phyloP scores from a whole-genome alignment of 2,797 vertebrate genomes.

The Anisognathus igniventris region DNA sequence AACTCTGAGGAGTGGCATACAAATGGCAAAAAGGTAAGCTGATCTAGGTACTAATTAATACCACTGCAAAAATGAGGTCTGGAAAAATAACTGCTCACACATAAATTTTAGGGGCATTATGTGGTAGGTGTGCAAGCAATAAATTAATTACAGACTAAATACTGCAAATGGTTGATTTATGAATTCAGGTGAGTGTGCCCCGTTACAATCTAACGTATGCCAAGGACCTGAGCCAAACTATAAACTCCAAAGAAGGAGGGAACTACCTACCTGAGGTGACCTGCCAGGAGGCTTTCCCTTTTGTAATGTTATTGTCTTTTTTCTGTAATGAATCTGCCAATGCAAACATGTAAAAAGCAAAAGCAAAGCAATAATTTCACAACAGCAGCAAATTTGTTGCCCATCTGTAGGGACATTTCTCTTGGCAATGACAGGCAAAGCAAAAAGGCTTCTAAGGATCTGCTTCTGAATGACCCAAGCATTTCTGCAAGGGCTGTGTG shows the following conservation, averaged over 20 bases:
- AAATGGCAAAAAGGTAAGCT: slow-evolving; percentile 76
- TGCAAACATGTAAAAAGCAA: background rate
- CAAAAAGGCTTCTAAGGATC: background rate
- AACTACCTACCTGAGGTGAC: background rate
- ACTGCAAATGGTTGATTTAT: background rate
- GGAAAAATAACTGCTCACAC: background rate
- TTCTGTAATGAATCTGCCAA: background rate
- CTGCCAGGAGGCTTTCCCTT: background rate
- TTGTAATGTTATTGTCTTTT: background rate
- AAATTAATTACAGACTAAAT: background rate
- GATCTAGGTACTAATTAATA: background rate
- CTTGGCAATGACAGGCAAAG: background rate
- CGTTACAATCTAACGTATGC: rapidly evolving
- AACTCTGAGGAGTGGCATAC: slow-evolving; percentile 56
- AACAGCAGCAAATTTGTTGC: background rate
- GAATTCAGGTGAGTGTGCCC: background rate
- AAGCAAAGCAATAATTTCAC: background rate
- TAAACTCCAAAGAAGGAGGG: background rate
- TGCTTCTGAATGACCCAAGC: background rate
- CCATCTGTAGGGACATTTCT: background rate
- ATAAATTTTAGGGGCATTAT: background rate
- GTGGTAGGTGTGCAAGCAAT: background rate
- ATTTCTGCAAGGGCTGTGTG: background rate
- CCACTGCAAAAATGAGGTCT: background rate
- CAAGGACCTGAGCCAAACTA: background rate